A percentile compares a stretch with the other conserved stretches of the same genome.
Conservation (phyloP, 35 echinoderm and acorn worm species). For the Ophiothrix spiculata region DNA sequence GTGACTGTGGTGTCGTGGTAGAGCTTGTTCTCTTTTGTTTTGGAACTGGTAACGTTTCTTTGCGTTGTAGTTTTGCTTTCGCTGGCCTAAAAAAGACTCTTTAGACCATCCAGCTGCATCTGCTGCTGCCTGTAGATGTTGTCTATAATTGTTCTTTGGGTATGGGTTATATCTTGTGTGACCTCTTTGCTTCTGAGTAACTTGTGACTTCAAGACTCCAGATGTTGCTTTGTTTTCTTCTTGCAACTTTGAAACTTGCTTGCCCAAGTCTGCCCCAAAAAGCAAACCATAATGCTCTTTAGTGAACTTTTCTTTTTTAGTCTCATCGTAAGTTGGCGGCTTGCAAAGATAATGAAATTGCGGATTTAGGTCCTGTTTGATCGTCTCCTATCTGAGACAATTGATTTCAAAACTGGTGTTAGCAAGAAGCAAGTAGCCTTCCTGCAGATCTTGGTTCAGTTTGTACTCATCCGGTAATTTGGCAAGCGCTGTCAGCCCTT, state of each 20-base stretch:
- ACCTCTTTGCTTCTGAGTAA: no score
- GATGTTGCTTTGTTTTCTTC: conserved; percentile 47
- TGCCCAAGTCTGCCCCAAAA: conserved; percentile 48
- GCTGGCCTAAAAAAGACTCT: no score
- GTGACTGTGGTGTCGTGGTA: no score
- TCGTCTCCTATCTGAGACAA: conserved; percentile 20
- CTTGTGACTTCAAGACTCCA: conserved; percentile 1
- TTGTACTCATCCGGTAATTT: neutral
- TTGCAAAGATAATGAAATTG: conserved; percentile 29
- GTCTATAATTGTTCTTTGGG: no score
- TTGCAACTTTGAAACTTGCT: conserved; percentile 55
- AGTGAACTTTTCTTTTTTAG: neutral
- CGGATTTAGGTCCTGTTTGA: conserved; percentile 43
- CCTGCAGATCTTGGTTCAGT: conserved; percentile 16
- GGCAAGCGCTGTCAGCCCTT: conserved; percentile 31
- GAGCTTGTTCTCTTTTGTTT: no score
- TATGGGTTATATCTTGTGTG: no score
- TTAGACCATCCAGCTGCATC: no score
- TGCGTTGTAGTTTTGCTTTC: no score
- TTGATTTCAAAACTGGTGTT: conserved; percentile 46
- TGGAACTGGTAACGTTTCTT: no score
- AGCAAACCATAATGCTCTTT: conserved; percentile 1
- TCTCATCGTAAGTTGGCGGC: neutral
- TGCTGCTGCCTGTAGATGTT: no score
- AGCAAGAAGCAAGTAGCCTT: conserved; percentile 24